phyloP scores from a whole-genome alignment of 2,113 vertebrate genomes.

The Hemicordylus capensis region DNA sequence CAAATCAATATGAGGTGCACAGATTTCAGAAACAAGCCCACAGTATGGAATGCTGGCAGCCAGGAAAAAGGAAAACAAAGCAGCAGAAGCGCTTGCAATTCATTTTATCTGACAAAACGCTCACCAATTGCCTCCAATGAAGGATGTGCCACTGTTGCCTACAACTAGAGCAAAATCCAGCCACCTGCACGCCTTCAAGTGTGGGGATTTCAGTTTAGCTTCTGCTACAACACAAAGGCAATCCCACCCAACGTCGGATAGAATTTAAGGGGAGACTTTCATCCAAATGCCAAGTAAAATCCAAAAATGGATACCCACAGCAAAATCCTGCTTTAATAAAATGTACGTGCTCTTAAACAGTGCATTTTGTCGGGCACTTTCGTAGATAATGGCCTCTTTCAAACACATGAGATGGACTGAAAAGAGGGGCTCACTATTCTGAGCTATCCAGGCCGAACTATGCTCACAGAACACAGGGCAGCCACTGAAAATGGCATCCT shows the following conservation, averaged over 20 bases:
- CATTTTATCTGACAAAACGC: conserved; percentile 72
- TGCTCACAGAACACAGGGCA: not conserved
- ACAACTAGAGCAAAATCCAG: conserved; percentile 40
- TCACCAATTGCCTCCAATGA: conserved; percentile 70
- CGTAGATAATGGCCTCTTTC: not conserved
- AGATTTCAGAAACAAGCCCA: conserved; percentile 63
- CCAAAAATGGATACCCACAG: not conserved
- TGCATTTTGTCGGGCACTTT: not conserved
- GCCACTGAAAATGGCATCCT: not conserved
- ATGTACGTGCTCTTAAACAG: too few species aligned
- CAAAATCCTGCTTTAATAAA: not conserved
- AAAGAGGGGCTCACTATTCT: not conserved
- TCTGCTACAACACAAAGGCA: too few species aligned
- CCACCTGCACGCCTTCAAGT: conserved; percentile 45
- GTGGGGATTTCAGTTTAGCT: not conserved
- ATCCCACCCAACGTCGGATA: not conserved
- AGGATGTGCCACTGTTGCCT: conserved; percentile 49
- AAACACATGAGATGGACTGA: not conserved
- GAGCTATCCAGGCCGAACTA: too few species aligned
- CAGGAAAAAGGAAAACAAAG: not conserved
- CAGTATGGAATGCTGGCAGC: conserved; percentile 27
- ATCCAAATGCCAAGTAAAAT: accelerated
- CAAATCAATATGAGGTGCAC: conserved; percentile 81
- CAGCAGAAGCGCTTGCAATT: conserved; percentile 61
- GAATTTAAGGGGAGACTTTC: not conserved